Base-by-base conservation (phyloP, 2,797 vertebrate genomes). In the Mastacembelus armatus region DNA sequence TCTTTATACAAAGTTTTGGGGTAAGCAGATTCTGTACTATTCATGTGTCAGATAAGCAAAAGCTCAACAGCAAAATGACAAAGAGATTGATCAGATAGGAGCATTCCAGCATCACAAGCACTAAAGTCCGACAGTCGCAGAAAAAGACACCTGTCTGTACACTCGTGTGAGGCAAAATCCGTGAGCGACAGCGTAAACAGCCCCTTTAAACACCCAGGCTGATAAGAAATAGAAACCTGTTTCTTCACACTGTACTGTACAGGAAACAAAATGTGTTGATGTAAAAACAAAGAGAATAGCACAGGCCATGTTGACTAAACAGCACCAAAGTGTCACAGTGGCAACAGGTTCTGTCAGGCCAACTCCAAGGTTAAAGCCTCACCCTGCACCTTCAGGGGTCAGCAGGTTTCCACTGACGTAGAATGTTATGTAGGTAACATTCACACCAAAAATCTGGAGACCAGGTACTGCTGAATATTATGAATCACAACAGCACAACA, bases 231-330 rank as follows among this genome's bases (percentile, higher is more conserved):
- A 82, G 85, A 90, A 92, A 92, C 90, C 92, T 77, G 92, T 93
- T 94, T 91, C 87, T 89, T 91, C 88, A 83, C 81, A 82, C 80
- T 81, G 79, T 76, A 83, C 65, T 92, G 90, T 92, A 80, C 87
- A 92, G 91, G 91, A 94, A 93, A 94, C 91, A 93, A 87, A 88
- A 85, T 88, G 83, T 92, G 91, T 92, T 94, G 90, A 95, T 87
- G 84, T 81, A 85, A 90, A 94, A 98, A 98, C 93, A 97, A 2
- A 26, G 90, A 90, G 91, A 94, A 96, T 94, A 94, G 94, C 92
- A 93, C 91, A 81, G 70, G 74, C 85, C 44, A 9, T 98, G 94
- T 99, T 98, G 96, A 87, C 94, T 92, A 96, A 99, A 99, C 91
- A 97, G 35, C 58, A 87, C 85, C 89, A 86, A 88, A 93, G 92